A percentile compares a stretch with the other conserved stretches of the same genome.
phyloP scores from a whole-genome alignment of 2,888 invertebrate genomes.

The Agrenia bidenticulata region DNA sequence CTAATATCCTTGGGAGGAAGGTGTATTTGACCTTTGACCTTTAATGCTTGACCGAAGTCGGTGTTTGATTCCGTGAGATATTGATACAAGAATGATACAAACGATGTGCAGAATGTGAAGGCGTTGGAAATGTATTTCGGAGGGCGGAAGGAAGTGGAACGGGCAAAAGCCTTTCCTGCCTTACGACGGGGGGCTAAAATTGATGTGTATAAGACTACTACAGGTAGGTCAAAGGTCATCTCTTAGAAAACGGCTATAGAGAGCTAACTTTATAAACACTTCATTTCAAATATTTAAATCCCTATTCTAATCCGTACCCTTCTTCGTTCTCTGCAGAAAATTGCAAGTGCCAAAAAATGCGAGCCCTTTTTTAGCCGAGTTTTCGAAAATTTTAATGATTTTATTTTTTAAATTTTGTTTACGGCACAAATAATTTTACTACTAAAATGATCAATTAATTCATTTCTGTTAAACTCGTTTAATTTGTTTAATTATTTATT shows the following conservation, averaged over 20 bases:
- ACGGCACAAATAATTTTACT: too few species aligned
- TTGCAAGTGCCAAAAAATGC: too few species aligned
- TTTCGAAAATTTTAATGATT: too few species aligned
- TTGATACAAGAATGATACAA: too few species aligned
- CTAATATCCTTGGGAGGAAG: too few species aligned
- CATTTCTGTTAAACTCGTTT: background rate
- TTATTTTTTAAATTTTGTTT: too few species aligned
- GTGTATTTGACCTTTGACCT: too few species aligned
- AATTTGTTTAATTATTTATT: too few species aligned
- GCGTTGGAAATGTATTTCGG: conserved; percentile 74
- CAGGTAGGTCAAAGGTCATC: conserved; percentile 63
- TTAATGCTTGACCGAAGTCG: too few species aligned
- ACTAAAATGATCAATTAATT: background rate
- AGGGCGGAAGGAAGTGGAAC: conserved; percentile 70
- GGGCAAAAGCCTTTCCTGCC: conserved; percentile 77
- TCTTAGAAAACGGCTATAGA: conserved; percentile 4
- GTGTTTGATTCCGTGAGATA: too few species aligned
- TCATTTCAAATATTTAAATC: too few species aligned
- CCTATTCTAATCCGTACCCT: background rate
- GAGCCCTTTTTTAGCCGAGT: background rate
- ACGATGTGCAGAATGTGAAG: conserved; percentile 65
- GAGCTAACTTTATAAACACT: background rate
- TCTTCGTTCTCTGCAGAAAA: too few species aligned
- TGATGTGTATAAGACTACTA: conserved; percentile 82
- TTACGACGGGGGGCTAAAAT: conserved; percentile 78